These are phyloP conservation scores for Lycodopsis pacificus DNA, from an alignment of 2,797 vertebrate species.

Conservation along the genomic window DNA sequence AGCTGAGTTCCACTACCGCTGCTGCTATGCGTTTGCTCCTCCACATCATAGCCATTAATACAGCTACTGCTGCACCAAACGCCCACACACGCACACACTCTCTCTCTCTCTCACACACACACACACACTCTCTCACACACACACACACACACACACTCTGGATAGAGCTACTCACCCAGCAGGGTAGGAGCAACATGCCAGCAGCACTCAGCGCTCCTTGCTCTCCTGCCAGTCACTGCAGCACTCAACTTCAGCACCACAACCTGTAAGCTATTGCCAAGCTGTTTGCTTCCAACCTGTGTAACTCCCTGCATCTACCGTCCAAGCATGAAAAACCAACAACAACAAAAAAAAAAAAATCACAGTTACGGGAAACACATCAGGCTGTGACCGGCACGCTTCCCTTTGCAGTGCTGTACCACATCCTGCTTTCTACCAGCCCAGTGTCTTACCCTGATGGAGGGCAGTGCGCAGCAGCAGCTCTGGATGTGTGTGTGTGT, in stretches of 20 bases:
- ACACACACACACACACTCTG: conserved; percentile 48
- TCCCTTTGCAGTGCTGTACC: conserved; percentile 54
- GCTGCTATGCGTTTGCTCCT: conserved; percentile 69
- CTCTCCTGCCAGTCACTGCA: conserved; percentile 69
- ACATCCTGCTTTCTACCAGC: conserved; percentile 68
- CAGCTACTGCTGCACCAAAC: conserved; percentile 75
- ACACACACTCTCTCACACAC: conserved; percentile 28
- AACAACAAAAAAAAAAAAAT: background rate
- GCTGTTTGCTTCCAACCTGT: conserved; percentile 35
- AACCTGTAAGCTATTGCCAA: conserved; percentile 63
- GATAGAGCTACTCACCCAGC: conserved; percentile 73
- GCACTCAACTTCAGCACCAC: conserved; percentile 75
- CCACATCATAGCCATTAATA: conserved; percentile 79
- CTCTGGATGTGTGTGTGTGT: conserved; percentile 41
- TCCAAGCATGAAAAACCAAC: conserved; percentile 27
- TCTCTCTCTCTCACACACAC: conserved; percentile 48
- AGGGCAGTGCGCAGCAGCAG: conserved; percentile 79
- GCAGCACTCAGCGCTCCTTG: conserved; percentile 65
- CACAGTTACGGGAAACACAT: conserved; percentile 43
- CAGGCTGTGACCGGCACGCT: conserved; percentile 60
- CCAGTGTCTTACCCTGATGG: conserved; percentile 76
- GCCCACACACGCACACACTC: conserved; percentile 29
- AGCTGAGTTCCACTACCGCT: conserved; percentile 58
- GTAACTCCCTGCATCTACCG: conserved; percentile 40
- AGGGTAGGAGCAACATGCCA: conserved; percentile 76